These are phyloP conservation scores for Catharus ustulatus DNA, from an alignment of 2,797 vertebrate genomes.

Conservation along the genomic window DNA sequence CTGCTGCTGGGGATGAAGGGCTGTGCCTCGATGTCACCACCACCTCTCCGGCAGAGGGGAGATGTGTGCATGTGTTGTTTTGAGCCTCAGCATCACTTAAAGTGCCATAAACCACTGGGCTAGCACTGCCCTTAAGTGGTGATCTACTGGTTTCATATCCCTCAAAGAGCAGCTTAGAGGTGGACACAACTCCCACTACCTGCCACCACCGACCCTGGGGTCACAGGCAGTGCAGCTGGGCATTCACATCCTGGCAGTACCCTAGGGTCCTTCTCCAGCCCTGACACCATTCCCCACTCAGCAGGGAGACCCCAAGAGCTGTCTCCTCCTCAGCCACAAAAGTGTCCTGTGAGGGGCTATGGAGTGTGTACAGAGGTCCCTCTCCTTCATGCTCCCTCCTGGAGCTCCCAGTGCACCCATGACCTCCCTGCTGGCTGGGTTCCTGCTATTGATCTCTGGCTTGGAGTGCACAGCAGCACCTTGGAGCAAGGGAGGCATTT, in stretches of 20 bases:
- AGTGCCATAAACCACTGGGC: not conserved
- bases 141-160: not conserved
- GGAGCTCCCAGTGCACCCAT: not conserved
- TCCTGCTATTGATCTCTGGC: conserved; percentile 38
- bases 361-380: not conserved
- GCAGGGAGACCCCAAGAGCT: not conserved
- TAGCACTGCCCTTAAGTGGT: not conserved
- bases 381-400: not conserved
- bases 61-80: not conserved
- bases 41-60: rapidly evolving
- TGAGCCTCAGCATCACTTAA: not conserved
- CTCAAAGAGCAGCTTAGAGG: not conserved
- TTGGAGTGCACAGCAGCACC: not conserved
- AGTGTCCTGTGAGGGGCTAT: not conserved
- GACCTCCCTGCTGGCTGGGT: not conserved
- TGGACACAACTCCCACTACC: not conserved
- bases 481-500: conserved; percentile 39
- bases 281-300: not conserved
- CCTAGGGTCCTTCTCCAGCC: not conserved
- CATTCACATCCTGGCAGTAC: not conserved
- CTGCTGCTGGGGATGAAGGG: not conserved
- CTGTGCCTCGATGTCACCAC: not conserved
- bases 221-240: rapidly evolving
- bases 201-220: not conserved
- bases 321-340: not conserved